phyloP scores from a whole-genome alignment of 2,113 vertebrate species.

The Loxodonta africana region DNA sequence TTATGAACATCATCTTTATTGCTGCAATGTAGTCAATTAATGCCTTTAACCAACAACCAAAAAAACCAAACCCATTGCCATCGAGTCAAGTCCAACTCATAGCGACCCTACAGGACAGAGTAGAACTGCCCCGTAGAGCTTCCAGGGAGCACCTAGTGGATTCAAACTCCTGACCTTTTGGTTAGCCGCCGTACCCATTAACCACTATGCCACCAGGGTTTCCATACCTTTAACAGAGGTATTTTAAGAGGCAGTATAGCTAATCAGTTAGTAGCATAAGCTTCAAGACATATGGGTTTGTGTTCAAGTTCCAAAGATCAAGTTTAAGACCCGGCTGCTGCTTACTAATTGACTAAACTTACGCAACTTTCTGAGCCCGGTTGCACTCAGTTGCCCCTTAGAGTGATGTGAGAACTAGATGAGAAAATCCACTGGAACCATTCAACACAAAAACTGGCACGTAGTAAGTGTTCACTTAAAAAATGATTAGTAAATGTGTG shows the following conservation, averaged over 20 bases:
- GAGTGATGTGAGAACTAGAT: background rate
- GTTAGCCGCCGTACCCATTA: too few species aligned
- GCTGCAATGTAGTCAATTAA: background rate
- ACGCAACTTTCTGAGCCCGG: background rate
- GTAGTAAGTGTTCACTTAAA: background rate
- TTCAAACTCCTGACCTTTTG: too few species aligned
- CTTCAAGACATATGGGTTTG: background rate
- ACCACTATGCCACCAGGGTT: too few species aligned
- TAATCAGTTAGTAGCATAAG: background rate
- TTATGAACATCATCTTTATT: background rate
- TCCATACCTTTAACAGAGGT: background rate
- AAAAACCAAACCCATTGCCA: too few species aligned
- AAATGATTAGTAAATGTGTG: background rate
- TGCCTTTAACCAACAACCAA: too few species aligned
- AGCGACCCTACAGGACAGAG: too few species aligned
- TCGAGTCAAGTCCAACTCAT: too few species aligned
- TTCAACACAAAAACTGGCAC: background rate
- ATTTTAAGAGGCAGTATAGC: background rate
- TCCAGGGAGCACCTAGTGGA: too few species aligned
- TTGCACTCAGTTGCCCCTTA: background rate
- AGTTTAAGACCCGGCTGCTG: background rate
- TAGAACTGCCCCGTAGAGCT: too few species aligned
- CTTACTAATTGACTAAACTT: background rate
- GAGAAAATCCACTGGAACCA: background rate
- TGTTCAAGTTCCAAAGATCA: slow-evolving; percentile 34